Percentiles rank a stretch among this genome's conserved stretches.
Evolutionary conservation across 2,797 vertebrate genomes (phyloP).

Genomic region (Arnoldichthys spilopterus): DNA sequence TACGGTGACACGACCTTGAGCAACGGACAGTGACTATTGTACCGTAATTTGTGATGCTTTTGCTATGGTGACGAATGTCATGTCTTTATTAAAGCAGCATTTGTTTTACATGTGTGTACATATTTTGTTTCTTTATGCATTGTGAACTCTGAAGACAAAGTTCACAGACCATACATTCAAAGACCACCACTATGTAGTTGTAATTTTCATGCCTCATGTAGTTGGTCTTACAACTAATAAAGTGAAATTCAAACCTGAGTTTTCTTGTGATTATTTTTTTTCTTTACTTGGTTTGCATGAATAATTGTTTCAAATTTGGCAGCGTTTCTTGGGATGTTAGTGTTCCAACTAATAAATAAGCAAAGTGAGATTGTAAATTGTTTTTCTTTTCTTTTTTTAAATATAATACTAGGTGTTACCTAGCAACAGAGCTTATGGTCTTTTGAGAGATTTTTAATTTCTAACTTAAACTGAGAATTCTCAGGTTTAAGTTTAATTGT

Average conservation of each 20-base stretch:
- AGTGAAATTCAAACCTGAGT: neutral
- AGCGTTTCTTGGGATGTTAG: neutral
- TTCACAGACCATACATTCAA: slow-evolving; percentile 22
- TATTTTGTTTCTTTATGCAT: neutral
- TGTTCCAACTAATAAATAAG: neutral
- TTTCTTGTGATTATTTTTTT: neutral
- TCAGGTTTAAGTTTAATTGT: neutral
- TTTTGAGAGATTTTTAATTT: neutral
- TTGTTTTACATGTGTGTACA: neutral
- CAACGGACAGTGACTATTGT: slow-evolving; percentile 81
- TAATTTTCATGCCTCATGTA: slow-evolving; percentile 38
- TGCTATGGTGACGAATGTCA: slow-evolving; percentile 8
- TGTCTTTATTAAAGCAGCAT: slow-evolving; percentile 17
- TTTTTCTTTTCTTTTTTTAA: neutral
- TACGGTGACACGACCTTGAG: slow-evolving; percentile 82
- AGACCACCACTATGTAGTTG: neutral
- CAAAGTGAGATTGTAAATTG: neutral
- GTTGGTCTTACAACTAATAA: slow-evolving; percentile 37
- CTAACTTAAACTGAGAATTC: neutral
- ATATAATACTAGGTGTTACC: neutral
- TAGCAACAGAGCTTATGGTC: neutral
- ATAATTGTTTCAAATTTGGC: neutral
- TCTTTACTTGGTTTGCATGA: neutral
- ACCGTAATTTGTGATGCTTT: slow-evolving; percentile 66
- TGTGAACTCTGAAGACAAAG: slow-evolving; percentile 26